Evolutionary conservation across 1,140 invertebrate species (phyloP).

Genomic region (Brachionus sp.): DNA sequence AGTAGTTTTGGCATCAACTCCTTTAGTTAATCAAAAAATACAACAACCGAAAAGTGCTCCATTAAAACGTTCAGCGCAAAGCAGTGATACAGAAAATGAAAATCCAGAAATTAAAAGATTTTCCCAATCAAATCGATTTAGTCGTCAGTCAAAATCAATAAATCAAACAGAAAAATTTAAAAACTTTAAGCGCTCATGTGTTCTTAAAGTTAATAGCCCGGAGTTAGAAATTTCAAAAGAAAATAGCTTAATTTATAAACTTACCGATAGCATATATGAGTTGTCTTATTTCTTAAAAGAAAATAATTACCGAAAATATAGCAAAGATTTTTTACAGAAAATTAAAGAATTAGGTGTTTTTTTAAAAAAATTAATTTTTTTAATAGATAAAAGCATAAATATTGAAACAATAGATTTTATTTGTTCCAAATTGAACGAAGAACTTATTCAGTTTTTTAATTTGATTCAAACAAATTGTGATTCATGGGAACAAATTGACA

Average conservation of each 20-base stretch:
- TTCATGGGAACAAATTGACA: not conserved
- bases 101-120: not conserved
- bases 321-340: not conserved
- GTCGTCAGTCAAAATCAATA: not conserved
- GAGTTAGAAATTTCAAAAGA: not conserved
- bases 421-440: not conserved
- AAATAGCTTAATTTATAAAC: not conserved
- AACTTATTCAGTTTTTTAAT: not conserved
- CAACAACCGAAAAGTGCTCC: constrained; percentile 4
- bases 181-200: not conserved
- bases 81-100: constrained; percentile 22
- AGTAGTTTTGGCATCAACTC: not conserved
- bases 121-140: not conserved
- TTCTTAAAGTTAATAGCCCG: not conserved
- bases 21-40: constrained; percentile 15
- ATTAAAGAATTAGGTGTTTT: not conserved
- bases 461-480: not conserved
- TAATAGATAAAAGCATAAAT: not conserved
- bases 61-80: not conserved
- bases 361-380: not conserved
- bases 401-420: constrained; percentile 11
- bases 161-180: not conserved
- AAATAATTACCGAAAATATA: not conserved
- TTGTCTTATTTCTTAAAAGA: not conserved
- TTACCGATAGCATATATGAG: not conserved